phyloP scores from a whole-genome alignment of 2,797 vertebrate species.

The Girardinus metallicus region DNA sequence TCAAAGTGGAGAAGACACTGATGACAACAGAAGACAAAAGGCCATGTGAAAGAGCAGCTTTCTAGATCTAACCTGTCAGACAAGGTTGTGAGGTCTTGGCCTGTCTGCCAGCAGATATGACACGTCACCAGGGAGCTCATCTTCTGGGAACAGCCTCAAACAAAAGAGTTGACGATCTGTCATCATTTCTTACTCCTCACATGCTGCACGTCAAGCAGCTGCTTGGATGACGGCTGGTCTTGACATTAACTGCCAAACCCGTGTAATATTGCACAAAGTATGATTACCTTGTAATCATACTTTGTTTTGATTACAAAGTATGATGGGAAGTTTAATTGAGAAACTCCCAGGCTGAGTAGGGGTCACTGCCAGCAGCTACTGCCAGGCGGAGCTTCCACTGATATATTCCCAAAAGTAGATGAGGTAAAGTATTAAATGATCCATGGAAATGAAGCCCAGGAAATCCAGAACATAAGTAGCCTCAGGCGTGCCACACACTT shows the following conservation, averaged over 20 bases:
- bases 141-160: conserved; percentile 54
- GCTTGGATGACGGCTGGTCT: conserved; percentile 20
- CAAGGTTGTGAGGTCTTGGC: conserved; percentile 61
- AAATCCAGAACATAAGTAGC: conserved; percentile 70
- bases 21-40: conserved; percentile 72
- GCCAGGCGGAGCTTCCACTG: conserved; percentile 25
- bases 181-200: conserved; percentile 27
- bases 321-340: conserved; percentile 56
- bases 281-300: too few species aligned
- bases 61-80: conserved; percentile 68
- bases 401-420: conserved; percentile 53
- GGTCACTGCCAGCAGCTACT: conserved; percentile 48
- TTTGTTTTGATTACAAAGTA: conserved; percentile 33
- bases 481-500: conserved; percentile 57
- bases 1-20: conserved; percentile 53
- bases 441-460: conserved; percentile 62
- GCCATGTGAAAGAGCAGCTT: conserved; percentile 63
- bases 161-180: conserved; percentile 43
- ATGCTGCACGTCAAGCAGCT: conserved; percentile 27
- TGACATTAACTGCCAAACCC: conserved; percentile 14
- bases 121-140: conserved; percentile 38
- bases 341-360: conserved; percentile 39
- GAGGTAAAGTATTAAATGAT: conserved; percentile 66
- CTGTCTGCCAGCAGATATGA: conserved; percentile 66
- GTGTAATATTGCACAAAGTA: conserved; percentile 21